Evolutionary conservation across 2,113 vertebrate species (phyloP), one percentile per base, ranked within the genome.

Genomic region (Lagopus leucura): DNA sequence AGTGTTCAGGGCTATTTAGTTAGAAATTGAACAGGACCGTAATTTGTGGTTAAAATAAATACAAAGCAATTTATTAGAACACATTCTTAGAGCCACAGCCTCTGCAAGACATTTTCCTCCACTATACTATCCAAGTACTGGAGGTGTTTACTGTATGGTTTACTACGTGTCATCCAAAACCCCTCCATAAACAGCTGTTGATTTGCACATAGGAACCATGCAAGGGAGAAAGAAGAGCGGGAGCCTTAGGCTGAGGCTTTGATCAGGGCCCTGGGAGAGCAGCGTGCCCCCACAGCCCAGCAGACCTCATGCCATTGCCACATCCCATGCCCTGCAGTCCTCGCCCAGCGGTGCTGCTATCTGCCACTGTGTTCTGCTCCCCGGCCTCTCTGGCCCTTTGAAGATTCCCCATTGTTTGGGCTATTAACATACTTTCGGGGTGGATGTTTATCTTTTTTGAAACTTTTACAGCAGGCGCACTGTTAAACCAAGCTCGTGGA

Each of bases 381-480:
- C 86, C 60, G 89, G 95, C 94, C 89, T 89, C 90, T 60, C 86
- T 58, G 42, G 52, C 38, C 79, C 96, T 97, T 97, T 97, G 96
- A 97, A 97, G 96, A 95, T 95, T 92, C 92, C 89, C 50, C 77
- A 77, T 95, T 97, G 96, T 97, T 97, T 96, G 96, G 94, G 96
- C 97, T 88, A 97, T 97, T 97, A 97, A 95, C 97, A 97, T 97
- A 96, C 95, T 97, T 97, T 96, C 54, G 2, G 83, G 54, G 65
- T 97, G 97, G 93, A 95, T 97, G 96, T 97, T 97, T 97, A 97
- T 97, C 97, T 97, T 97, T 94, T 94, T 90, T 88, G 94, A 94
- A 97, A 96, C 94, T 97, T 97, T 97, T 97, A 97, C 43, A 17
- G 95, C 96, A 79, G 96, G 69, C 80, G 0, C 61, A 30, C 90